Evolutionary conservation across 2,888 invertebrate species (phyloP).

Genomic region (Cryptocheilus praepositus): DNA sequence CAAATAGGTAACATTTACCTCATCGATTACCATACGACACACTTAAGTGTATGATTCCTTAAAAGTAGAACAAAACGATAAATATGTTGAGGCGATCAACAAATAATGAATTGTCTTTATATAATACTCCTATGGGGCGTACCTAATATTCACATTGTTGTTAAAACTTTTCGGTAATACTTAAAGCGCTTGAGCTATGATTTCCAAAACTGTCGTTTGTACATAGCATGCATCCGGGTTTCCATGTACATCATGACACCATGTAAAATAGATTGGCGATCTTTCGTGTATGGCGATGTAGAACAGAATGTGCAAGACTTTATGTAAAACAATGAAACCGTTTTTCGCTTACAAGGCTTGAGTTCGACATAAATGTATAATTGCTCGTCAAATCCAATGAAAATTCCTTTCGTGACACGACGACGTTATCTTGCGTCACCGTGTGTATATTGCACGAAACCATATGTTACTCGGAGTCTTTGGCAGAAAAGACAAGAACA

Average conservation of each 20-base stretch:
- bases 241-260: slow-evolving; percentile 14
- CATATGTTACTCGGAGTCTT: slow-evolving; percentile 9
- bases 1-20: background rate
- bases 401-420: background rate
- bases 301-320: too few species aligned
- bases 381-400: background rate
- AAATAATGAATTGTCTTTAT: too few species aligned
- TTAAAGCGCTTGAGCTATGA: slow-evolving; percentile 35
- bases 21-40: slow-evolving; percentile 1
- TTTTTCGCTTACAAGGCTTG: too few species aligned
- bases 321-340: too few species aligned
- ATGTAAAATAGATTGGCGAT: slow-evolving; percentile 43
- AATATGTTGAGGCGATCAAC: too few species aligned
- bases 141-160: too few species aligned
- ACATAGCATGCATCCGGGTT: slow-evolving; percentile 12
- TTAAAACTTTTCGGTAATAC: slow-evolving; percentile 32
- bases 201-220: slow-evolving; percentile 30
- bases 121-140: too few species aligned
- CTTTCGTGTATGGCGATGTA: background rate
- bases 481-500: slow-evolving; percentile 11
- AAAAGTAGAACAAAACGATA: slow-evolving; percentile 10
- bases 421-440: background rate
- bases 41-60: background rate
- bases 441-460: slow-evolving; percentile 3
- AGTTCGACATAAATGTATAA: too few species aligned